A percentile compares a stretch with the other conserved stretches of the same genome.
Evolutionary conservation across 2,797 vertebrate genomes (phyloP).

Genomic region (Propithecus deckenii): DNA sequence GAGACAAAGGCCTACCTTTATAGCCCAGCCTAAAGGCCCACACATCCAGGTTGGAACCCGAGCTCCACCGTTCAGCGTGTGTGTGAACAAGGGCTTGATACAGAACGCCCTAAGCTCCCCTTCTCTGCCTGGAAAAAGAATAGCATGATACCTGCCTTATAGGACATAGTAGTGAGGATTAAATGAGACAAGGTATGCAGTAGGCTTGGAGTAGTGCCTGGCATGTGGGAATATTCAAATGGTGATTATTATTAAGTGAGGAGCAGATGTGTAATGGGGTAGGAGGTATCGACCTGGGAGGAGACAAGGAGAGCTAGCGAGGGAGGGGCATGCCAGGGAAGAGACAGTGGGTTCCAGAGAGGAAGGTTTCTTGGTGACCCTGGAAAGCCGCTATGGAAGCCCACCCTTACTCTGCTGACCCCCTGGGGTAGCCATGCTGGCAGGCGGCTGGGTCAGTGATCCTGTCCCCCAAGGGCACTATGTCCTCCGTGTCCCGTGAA

Average conservation of each 20-base stretch:
- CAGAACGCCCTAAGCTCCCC: not conserved
- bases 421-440: too few species aligned
- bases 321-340: not conserved
- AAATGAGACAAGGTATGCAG: not conserved
- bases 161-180: not conserved
- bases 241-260: not conserved
- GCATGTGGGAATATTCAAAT: not conserved
- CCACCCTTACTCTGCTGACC: not conserved
- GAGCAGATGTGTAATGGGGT: not conserved
- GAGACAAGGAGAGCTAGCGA: not conserved
- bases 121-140: not conserved
- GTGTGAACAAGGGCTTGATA: not conserved
- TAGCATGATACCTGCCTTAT: not conserved
- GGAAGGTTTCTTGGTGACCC: not conserved
- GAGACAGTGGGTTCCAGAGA: not conserved
- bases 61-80: not conserved
- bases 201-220: not conserved
- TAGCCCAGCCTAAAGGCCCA: not conserved
- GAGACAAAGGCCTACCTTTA: not conserved
- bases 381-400: not conserved
- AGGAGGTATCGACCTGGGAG: not conserved
- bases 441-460: not conserved
- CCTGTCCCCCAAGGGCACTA: fast-evolving
- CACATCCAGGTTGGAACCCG: not conserved
- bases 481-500: not conserved